Percentiles rank a stretch among this genome's conserved stretches.
These are phyloP conservation scores for Plecturocebus donacophilus DNA, from an alignment of 2,113 vertebrate species.

Conservation along the genomic window DNA sequence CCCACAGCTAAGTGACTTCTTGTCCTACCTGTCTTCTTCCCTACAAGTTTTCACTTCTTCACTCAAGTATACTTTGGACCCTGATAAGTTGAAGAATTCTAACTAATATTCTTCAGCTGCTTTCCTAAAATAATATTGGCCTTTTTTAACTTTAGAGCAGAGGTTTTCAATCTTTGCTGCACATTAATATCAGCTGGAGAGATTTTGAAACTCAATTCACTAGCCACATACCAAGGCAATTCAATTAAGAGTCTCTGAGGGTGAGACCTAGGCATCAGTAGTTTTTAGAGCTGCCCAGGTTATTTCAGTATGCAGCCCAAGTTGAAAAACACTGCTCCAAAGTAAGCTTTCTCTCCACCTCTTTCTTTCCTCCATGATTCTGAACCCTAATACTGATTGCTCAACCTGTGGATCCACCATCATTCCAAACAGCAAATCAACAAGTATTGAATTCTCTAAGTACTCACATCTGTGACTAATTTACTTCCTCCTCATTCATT, in stretches of 20 bases:
- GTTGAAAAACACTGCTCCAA: not conserved
- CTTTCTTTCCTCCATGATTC: not conserved
- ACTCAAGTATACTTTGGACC: not conserved
- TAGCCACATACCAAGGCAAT: not conserved
- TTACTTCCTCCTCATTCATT: conserved; percentile 38
- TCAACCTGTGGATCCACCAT: conserved; percentile 55
- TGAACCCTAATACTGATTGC: conserved; percentile 42
- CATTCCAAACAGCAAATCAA: conserved; percentile 67
- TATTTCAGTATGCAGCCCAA: not conserved
- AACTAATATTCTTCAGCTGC: not conserved
- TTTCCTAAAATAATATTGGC: not conserved
- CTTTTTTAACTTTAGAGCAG: not conserved
- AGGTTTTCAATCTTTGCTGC: not conserved
- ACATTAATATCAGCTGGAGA: not conserved
- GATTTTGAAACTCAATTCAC: not conserved
- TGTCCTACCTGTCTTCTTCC: not conserved
- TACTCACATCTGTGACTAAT: conserved; percentile 72
- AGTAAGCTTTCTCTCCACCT: not conserved
- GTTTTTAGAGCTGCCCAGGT: not conserved
- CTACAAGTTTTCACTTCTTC: not conserved
- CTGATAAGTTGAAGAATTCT: not conserved
- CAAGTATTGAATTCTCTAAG: conserved; percentile 73
- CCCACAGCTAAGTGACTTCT: not conserved
- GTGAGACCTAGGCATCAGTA: not conserved
- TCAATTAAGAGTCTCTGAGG: not conserved